Conservation (phyloP, 2,797 vertebrate genomes). For the Anabacerthia variegaticeps region DNA sequence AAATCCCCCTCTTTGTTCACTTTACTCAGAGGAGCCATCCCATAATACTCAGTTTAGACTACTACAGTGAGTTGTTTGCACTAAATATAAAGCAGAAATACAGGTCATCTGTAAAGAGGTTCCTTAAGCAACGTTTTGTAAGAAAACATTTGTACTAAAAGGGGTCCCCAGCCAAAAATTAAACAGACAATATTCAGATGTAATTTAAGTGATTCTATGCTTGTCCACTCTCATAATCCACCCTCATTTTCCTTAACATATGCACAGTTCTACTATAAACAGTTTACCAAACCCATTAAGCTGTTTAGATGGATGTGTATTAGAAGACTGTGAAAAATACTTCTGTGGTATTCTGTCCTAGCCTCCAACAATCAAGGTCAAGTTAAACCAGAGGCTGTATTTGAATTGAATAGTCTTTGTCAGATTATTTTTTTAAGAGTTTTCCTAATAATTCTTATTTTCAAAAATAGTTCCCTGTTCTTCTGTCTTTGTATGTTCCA, state of each 20-base stretch:
- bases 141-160: neutral
- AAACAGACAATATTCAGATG: neutral
- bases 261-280: neutral
- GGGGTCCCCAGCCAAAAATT: neutral
- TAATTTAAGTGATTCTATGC: neutral
- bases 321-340: neutral
- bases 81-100: neutral
- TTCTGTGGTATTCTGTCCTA: neutral
- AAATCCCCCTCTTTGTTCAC: neutral
- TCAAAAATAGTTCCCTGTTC: neutral
- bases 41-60: neutral
- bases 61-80: neutral
- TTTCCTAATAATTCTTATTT: neutral
- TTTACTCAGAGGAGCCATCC: neutral
- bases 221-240: neutral
- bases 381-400: neutral
- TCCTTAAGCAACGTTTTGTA: neutral
- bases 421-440: neutral
- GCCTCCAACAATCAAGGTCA: constrained; percentile 14
- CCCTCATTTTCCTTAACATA: neutral
- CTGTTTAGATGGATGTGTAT: neutral
- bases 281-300: neutral
- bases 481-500: neutral
- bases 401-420: neutral
- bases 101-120: neutral